These are phyloP conservation scores for Cliona cf. orientalis DNA, from an alignment of 37 sponge, comb jelly and placozoan species.

Conservation along the genomic window DNA sequence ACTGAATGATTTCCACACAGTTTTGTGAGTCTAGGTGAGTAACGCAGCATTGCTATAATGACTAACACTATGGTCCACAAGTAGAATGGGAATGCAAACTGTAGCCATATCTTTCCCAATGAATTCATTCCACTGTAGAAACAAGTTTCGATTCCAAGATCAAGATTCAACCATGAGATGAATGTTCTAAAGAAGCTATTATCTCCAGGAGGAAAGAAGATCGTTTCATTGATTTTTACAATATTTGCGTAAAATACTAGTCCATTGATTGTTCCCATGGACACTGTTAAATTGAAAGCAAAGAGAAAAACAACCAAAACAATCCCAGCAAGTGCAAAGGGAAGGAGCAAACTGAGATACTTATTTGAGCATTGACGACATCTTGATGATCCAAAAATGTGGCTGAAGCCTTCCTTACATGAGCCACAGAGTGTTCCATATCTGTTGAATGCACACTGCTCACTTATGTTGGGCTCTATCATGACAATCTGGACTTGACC, in stretches of 20 bases:
- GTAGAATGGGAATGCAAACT: constrained; percentile 11
- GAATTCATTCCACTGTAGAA: constrained; percentile 26
- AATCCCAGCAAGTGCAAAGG: constrained; percentile 14
- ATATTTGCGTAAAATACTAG: constrained; percentile 13
- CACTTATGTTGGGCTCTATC: background rate
- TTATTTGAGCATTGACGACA: constrained; percentile 10
- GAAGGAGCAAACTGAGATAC: background rate
- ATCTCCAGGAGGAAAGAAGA: background rate
- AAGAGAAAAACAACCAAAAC: constrained; percentile 4
- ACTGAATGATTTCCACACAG: background rate
- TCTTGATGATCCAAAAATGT: background rate
- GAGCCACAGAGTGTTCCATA: background rate
- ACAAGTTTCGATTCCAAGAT: constrained; percentile 32
- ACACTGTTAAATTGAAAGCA: constrained; percentile 1
- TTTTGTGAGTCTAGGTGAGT: background rate
- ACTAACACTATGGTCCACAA: background rate
- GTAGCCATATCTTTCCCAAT: constrained; percentile 14
- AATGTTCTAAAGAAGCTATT: background rate
- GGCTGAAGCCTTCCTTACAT: background rate
- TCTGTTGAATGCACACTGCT: background rate
- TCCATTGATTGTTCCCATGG: background rate
- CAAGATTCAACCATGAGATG: constrained; percentile 39
- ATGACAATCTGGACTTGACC: background rate
- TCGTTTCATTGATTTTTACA: background rate
- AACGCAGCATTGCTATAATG: background rate